Conservation (phyloP, 2,888 invertebrate species). For the Agrotis exclamationis region DNA sequence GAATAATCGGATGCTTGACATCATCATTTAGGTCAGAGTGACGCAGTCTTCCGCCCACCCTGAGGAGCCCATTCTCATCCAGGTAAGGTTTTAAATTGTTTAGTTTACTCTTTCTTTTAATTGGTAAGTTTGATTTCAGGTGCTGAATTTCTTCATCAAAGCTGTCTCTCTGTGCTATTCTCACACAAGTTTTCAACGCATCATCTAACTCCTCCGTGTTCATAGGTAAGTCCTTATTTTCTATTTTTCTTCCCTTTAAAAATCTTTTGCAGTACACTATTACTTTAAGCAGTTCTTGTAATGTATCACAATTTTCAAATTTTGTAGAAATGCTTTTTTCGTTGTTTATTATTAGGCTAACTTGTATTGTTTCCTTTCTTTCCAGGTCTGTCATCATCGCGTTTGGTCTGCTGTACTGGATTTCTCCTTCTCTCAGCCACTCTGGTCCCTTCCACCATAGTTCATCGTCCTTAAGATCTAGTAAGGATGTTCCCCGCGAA, state of each 20-base stretch:
- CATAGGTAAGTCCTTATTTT: not conserved
- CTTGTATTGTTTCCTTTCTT: not conserved
- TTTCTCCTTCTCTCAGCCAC: not conserved
- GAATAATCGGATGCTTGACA: constrained; percentile 20
- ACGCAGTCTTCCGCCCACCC: constrained; percentile 18
- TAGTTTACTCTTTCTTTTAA: not conserved
- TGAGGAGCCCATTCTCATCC: not conserved
- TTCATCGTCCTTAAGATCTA: constrained; percentile 2
- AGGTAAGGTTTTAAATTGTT: constrained; percentile 5
- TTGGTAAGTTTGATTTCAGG: not conserved
- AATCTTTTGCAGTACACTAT: constrained; percentile 1
- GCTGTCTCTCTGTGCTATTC: not conserved
- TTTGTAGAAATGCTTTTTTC: not conserved
- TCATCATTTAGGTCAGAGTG: constrained; percentile 20
- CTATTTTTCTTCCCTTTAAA: not conserved
- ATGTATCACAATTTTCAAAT: not conserved
- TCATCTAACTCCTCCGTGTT: not conserved
- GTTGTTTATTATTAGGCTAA: not conserved
- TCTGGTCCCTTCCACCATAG: constrained; percentile 13
- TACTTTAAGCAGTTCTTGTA: not conserved
- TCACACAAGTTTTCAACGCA: not conserved
- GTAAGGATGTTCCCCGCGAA: constrained; percentile 4
- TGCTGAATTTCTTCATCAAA: not conserved
- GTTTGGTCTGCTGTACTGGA: constrained; percentile 10
- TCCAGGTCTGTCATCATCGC: not conserved